phyloP scores from a whole-genome alignment of 2,888 invertebrate species.

The Pomacea canaliculata region DNA sequence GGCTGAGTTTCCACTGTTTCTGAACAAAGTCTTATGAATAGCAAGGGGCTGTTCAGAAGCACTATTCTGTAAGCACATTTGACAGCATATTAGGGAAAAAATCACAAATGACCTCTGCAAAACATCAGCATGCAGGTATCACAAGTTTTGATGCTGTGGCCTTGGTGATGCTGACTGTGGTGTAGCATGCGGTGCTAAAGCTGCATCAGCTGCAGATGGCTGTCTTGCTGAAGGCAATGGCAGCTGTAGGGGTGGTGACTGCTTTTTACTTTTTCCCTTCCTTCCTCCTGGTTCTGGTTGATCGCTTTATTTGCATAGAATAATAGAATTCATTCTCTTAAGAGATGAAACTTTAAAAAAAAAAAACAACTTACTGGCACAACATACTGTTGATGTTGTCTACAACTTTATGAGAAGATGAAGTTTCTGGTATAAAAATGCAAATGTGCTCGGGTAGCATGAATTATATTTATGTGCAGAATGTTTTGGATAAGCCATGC shows the following conservation, averaged over 20 bases:
- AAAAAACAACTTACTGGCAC: background rate
- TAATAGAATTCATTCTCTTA: background rate
- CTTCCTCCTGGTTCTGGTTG: slow-evolving; percentile 15
- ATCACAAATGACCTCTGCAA: too few species aligned
- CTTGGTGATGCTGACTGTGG: background rate
- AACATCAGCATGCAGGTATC: background rate
- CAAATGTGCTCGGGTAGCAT: too few species aligned
- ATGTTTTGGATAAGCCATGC: too few species aligned
- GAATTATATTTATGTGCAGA: too few species aligned
- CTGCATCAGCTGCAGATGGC: background rate
- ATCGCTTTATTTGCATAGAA: slow-evolving; percentile 1
- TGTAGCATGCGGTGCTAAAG: background rate
- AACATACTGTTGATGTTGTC: background rate
- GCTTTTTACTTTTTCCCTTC: slow-evolving; percentile 18
- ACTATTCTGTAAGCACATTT: too few species aligned
- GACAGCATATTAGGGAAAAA: too few species aligned
- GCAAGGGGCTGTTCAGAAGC: too few species aligned
- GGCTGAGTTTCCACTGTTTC: too few species aligned
- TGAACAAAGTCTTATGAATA: too few species aligned
- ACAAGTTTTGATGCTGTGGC: background rate
- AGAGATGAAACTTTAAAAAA: background rate
- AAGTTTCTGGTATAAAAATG: too few species aligned
- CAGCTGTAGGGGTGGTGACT: background rate
- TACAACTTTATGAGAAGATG: too few species aligned
- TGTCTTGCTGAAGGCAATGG: background rate